Evolutionary conservation across 2,113 vertebrate species (phyloP), one percentile per base, ranked within the genome.

Genomic region (Recurvirostra avosetta): DNA sequence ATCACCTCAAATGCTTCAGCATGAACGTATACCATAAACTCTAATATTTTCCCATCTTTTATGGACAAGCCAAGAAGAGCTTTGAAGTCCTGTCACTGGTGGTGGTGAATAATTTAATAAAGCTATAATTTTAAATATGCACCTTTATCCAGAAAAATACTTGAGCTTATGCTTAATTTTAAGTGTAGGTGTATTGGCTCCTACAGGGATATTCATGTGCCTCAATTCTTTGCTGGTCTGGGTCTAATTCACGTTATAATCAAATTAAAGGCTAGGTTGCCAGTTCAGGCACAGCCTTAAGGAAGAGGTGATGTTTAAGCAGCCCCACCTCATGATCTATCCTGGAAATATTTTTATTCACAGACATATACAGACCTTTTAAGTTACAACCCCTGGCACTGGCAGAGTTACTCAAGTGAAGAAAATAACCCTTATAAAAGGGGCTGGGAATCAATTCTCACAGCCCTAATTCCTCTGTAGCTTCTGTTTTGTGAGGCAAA

Each of bases 21-120:
- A 75, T 4, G 43, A 92, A 89, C 26, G 5, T 63, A 61, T 41
- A 79, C 53, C 6, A 56, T 78, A 89, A 92, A 89, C 16, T 77
- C 21, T 62, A 80, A 89, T 82, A 62, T 94, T 87, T 94, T 78
- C 52, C 67, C 26, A 23, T 94, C 29, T 43, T 58, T 94, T 80
- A 59, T 40, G 78, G 79, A 96, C 56, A 94, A 88, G 22, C 6
- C 36, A 45, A 62, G 41, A 45, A 92, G 45, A 94, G 19, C 56
- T 90, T 85, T 81, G 38, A 93, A 86, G 49, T 92, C 68, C 61
- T 83, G 53, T 96, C 50, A 92, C 52, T 63, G 49, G 56, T 49
- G n/a, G 21, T 86, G n/a, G 63, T 77, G 67, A 96, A 74, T 92
- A 91, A 84, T 91, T 91, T 83, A 83, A 94, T 82, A 89, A 86